Percentiles rank a stretch among this genome's conserved stretches.
Conservation (phyloP, 2,888 invertebrate species). For the Ormyrus rosae region DNA sequence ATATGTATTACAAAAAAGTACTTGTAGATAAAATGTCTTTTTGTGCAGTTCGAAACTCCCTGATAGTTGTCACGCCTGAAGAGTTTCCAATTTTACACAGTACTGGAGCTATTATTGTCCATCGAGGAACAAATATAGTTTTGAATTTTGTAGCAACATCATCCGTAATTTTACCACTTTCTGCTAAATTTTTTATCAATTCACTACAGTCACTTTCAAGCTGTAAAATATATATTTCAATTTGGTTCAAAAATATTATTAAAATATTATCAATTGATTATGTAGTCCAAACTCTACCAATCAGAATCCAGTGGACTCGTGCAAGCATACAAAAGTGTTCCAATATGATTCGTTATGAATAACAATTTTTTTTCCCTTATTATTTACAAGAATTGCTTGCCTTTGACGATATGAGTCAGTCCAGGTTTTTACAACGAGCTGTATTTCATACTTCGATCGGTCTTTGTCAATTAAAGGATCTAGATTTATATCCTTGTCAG, state of each 20-base stretch:
- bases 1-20: not conserved
- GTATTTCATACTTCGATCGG: not conserved
- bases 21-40: not conserved
- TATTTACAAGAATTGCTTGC: not conserved
- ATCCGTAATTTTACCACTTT: not conserved
- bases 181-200: not conserved
- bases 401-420: not conserved
- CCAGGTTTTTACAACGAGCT: not conserved
- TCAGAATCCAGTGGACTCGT: not conserved
- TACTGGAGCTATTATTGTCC: not conserved
- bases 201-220: not conserved
- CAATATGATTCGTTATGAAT: not conserved
- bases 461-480: not conserved
- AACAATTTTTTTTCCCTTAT: not conserved
- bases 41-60: too few relatives aligned
- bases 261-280: not conserved
- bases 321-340: not conserved
- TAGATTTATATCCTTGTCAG: too few relatives aligned
- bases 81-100: not conserved
- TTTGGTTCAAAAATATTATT: not conserved
- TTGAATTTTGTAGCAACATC: not conserved
- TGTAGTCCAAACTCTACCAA: not conserved
- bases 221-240: not conserved
- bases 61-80: not conserved
- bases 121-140: not conserved